Evolutionary conservation across 2,888 invertebrate species (phyloP).

Genomic region (Zygothrica quintamaculata): DNA sequence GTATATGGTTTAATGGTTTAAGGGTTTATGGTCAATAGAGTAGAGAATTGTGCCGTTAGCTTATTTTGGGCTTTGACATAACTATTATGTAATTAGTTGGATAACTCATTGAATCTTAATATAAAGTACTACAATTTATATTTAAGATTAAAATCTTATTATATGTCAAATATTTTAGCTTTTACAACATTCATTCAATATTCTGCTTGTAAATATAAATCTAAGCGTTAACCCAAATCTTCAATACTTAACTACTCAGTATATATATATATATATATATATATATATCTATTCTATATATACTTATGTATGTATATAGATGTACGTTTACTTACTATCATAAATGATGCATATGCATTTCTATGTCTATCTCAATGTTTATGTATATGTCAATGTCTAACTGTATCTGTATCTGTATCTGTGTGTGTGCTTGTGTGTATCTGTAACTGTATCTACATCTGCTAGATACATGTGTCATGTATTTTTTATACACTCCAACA

Average conservation of each 20-base stretch:
- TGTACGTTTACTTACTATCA: too few relatives aligned
- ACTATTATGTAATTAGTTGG: too few relatives aligned
- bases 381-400: conserved; percentile 15
- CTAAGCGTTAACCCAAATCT: conserved; percentile 30
- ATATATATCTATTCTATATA: conserved; percentile 56
- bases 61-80: conserved; percentile 20
- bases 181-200: conserved; percentile 13
- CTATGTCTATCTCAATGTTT: conserved; percentile 26
- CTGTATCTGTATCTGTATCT: conserved; percentile 25
- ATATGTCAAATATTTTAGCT: too few relatives aligned
- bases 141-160: too few relatives aligned
- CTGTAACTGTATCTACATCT: conserved; percentile 36
- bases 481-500: conserved; percentile 72
- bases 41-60: conserved; percentile 41
- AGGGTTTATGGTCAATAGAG: too few relatives aligned
- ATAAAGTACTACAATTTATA: too few relatives aligned
- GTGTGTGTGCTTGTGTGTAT: conserved; percentile 25
- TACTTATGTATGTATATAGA: background rate
- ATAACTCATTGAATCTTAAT: too few relatives aligned
- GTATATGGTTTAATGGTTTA: too few relatives aligned
- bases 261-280: conserved; percentile 64
- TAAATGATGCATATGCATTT: conserved; percentile 71
- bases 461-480: conserved; percentile 67
- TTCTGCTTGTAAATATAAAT: conserved; percentile 28
- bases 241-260: conserved; percentile 38